These are phyloP conservation scores for Platysternon megacephalum DNA, from an alignment of 2,113 vertebrate genomes.

Conservation along the genomic window DNA sequence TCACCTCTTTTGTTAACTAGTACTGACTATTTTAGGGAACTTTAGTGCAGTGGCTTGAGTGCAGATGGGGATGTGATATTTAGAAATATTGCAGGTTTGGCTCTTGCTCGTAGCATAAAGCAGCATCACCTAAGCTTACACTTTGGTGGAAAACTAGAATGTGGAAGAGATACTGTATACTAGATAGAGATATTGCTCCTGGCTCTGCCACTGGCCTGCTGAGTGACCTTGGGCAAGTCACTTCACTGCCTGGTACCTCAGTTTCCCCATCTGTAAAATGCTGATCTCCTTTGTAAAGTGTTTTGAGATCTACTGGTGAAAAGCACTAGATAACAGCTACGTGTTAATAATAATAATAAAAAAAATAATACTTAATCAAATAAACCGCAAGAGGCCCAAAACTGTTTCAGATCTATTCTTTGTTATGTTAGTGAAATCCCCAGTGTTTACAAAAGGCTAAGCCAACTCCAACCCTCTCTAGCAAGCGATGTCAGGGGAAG, in stretches of 20 bases:
- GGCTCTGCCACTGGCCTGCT: not conserved
- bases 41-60: not conserved
- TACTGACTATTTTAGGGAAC: not conserved
- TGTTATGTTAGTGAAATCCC: not conserved
- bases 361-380: not conserved
- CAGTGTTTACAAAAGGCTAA: accelerated
- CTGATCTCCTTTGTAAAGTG: not conserved
- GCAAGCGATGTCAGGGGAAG: not conserved
- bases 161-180: not conserved
- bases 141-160: accelerated
- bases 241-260: not conserved
- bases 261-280: not conserved
- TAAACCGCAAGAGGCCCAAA: not conserved
- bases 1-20: not conserved
- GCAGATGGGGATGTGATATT: not conserved
- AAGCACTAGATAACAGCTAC: not conserved
- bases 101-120: not conserved
- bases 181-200: not conserved
- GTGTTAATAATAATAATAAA: accelerated
- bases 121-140: not conserved
- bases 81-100: not conserved
- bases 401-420: not conserved
- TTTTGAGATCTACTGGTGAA: not conserved
- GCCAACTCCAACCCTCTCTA: not conserved
- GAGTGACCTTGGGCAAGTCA: not conserved